Base-by-base conservation (phyloP, 92 coral and sea anemone species). In the Palythoa heliodiscus region DNA sequence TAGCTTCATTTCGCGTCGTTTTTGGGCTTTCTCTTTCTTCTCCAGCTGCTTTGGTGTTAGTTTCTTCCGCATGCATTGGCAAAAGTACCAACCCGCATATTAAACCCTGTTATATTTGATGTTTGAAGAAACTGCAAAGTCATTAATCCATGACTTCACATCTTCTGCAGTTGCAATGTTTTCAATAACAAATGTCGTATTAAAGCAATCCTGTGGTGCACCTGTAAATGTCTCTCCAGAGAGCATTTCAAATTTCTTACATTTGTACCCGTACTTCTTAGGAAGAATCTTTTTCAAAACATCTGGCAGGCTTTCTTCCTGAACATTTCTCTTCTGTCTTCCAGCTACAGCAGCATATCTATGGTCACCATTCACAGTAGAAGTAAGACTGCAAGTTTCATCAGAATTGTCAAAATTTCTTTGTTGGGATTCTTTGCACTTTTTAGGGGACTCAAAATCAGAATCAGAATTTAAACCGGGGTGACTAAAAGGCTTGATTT, bases 71-170 rank as follows among this genome's bases (percentile, higher is more conserved):
- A 78, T 48, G 29, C 89, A 86, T 77, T 70, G 86, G 58, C 89
- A 86, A 78, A 78, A 64, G 54, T 72, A 85, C 92, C 89, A 86
- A n/a, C 77, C 70, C 23, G 92, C 79, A 71, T 55, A 54, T 9
- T 78, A 29, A n/a, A 85, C 89, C 78, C 25, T 58, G 73, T 78
- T 84, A 39, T 86, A 86, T 75, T 86, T 90, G 1, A 90, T 86
- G 50, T 82, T 76, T 57, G 90, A 86, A 22, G 92, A 79, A 35
- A 67, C 47, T 13, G 90, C 54, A 75, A 90, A 83, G 52, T 90
- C 75, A 7, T 71, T 70, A 48, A 89, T 73, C 92, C 90, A 90
- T 29, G 53, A 73, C 7, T 86, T 75, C 14, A 87, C 87, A 75
- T 90, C 84, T 60, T 86, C 92, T 66, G 54, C 73, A 35, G 87